These are phyloP conservation scores for Drosophila tanythrix DNA, from an alignment of 2,888 invertebrate genomes.

Conservation along the genomic window DNA sequence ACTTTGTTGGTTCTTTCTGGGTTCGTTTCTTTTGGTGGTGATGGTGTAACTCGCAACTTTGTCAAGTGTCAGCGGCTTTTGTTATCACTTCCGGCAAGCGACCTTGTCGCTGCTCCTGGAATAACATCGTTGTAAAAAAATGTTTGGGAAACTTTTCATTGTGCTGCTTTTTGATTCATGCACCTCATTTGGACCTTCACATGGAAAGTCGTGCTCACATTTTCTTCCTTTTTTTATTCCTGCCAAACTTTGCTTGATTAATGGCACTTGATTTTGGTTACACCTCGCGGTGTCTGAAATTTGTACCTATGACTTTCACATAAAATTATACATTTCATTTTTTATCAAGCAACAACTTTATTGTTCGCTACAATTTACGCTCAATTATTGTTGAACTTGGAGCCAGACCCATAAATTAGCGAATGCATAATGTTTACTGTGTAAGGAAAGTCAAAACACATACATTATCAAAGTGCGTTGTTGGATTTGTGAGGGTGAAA, in stretches of 20 bases:
- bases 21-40: constrained; percentile 12
- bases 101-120: constrained; percentile 46
- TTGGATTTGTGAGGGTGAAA: neutral
- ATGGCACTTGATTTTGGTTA: constrained; percentile 61
- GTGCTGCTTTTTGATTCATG: constrained; percentile 65
- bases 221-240: constrained; percentile 23
- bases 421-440: constrained; percentile 24
- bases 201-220: constrained; percentile 30
- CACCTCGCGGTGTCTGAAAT: constrained; percentile 7
- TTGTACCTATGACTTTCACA: neutral
- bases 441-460: neutral
- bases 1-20: constrained; percentile 8
- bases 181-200: constrained; percentile 65
- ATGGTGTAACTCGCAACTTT: constrained; percentile 65
- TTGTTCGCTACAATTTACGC: constrained; percentile 65
- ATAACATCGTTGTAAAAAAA: constrained; percentile 64
- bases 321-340: constrained; percentile 37
- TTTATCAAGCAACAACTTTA: constrained; percentile 52
- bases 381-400: constrained; percentile 65
- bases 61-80: constrained; percentile 82
- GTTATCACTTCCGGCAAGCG: constrained; percentile 78
- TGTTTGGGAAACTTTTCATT: constrained; percentile 67
- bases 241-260: constrained; percentile 65
- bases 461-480: neutral
- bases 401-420: constrained; percentile 47